Base-by-base conservation (phyloP, 2,888 invertebrate species). In the Teinopalpus imperialis region DNA sequence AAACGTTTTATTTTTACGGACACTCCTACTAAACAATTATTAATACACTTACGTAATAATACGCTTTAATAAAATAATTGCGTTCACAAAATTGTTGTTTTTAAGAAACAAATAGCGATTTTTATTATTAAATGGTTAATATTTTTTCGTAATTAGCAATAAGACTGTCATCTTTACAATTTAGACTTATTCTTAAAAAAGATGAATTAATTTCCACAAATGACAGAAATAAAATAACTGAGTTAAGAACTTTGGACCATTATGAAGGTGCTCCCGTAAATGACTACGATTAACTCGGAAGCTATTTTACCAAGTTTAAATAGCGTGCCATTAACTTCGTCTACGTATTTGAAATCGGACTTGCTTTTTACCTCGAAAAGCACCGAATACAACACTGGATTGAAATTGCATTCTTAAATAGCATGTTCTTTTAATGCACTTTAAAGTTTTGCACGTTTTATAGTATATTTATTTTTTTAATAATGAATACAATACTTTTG, bases 291-390 rank as follows among this genome's bases (percentile, higher is more conserved):
- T 85, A 83, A 77, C 75, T 79, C 67, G 67, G 76, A 77, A 77
- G 78, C 77, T 71, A 79, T 81, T 82, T 74, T 70, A 59, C 70
- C 48, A 80, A 82, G 79, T 83, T 81, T 74, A 77, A 81, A 80
- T 73, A 69, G 77, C 66, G 59, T 56, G 60, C 59, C 24, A 39
- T 70, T 71, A 81, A 81, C 74, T 83, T 79, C 56, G 62, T 36
- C 74, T 67, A 77, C 77, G 77, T 77, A 65, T 73, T 74, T 64
- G 56, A 57, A 61, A 74, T 71, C 66, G 69, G 68, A 66, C 65
- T 66, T 69, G 74, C 72, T 75, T 74, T 77, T 74, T 74, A 73
- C 71, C 69, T 69, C 64, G 60, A 57, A 59, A 37, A 51, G 32
- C 20, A 37, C n/a, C 14, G 20, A 29, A 29, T 24, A 23, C 30